phyloP scores from a whole-genome alignment of 2,888 invertebrate species.

The Melinopterus prodromus region DNA sequence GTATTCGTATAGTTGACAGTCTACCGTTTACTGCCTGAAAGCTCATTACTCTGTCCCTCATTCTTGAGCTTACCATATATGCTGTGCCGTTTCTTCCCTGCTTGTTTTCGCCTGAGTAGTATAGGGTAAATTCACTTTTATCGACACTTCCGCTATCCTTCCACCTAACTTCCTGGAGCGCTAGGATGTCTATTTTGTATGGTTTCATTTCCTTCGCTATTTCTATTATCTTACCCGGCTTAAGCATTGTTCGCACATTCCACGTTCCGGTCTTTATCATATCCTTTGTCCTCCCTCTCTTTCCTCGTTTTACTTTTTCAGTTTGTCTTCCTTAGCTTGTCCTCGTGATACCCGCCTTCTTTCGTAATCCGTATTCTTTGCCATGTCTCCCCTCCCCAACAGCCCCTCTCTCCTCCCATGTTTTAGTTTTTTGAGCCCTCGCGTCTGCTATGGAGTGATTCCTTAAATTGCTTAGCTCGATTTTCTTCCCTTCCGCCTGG shows the following conservation, averaged over 20 bases:
- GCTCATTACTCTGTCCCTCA: constrained; percentile 29
- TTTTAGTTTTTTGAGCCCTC: not conserved
- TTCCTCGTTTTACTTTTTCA: not conserved
- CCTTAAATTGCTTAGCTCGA: not conserved
- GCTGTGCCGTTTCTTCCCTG: constrained; percentile 38
- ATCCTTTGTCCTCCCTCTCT: not conserved
- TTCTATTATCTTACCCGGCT: constrained; percentile 37
- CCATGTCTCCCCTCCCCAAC: not conserved
- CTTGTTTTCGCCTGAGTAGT: constrained; percentile 36
- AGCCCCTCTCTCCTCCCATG: not conserved
- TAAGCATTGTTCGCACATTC: constrained; percentile 37
- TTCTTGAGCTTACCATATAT: constrained; percentile 32
- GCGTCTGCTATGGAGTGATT: not conserved
- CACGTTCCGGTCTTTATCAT: constrained; percentile 22
- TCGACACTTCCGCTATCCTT: constrained; percentile 33
- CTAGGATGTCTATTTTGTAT: constrained; percentile 35
- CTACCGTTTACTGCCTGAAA: constrained; percentile 35
- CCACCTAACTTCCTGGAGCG: constrained; percentile 39
- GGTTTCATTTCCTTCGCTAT: constrained; percentile 32
- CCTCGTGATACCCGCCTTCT: too few relatives aligned
- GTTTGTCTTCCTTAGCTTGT: not conserved
- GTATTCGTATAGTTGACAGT: constrained; percentile 20
- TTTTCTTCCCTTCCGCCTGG: not conserved
- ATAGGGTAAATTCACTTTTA: constrained; percentile 33
- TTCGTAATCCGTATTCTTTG: not conserved